These are phyloP conservation scores for Eulemur macaco DNA, from an alignment of 2,113 vertebrate species.

Conservation along the genomic window DNA sequence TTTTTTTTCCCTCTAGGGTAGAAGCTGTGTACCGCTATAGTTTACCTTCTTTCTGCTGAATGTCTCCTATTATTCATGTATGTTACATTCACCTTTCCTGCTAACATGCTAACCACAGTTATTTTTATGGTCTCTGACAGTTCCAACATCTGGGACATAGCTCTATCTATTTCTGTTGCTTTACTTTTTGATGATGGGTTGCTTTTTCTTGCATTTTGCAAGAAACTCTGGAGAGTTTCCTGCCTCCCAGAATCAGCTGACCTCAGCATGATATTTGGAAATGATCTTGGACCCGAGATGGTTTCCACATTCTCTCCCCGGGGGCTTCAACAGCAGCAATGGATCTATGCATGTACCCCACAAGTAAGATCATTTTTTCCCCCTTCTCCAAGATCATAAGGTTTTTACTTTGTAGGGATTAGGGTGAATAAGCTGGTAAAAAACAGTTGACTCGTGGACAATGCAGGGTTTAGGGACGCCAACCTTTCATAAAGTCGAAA, in stretches of 20 bases:
- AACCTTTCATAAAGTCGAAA: neutral
- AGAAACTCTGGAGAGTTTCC: neutral
- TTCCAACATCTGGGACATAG: neutral
- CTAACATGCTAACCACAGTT: neutral
- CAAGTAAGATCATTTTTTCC: neutral
- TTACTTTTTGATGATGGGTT: neutral
- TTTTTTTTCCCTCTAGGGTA: neutral
- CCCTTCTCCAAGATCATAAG: neutral
- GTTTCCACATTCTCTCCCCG: neutral
- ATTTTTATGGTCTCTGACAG: neutral
- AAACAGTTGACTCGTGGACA: neutral
- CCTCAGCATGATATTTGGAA: neutral
- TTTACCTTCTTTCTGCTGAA: neutral
- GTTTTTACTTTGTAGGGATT: neutral
- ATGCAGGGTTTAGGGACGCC: neutral
- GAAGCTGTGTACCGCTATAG: neutral
- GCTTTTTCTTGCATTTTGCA: neutral
- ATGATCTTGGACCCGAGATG: neutral
- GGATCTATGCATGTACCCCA: neutral
- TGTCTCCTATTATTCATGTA: neutral
- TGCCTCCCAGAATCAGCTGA: neutral
- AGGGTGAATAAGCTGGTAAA: neutral
- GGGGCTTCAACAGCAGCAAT: neutral
- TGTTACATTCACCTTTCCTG: neutral
- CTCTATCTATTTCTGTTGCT: neutral